Evolutionary conservation across 2,888 invertebrate genomes (phyloP).

Genomic region (Eubasilissa splendida): DNA sequence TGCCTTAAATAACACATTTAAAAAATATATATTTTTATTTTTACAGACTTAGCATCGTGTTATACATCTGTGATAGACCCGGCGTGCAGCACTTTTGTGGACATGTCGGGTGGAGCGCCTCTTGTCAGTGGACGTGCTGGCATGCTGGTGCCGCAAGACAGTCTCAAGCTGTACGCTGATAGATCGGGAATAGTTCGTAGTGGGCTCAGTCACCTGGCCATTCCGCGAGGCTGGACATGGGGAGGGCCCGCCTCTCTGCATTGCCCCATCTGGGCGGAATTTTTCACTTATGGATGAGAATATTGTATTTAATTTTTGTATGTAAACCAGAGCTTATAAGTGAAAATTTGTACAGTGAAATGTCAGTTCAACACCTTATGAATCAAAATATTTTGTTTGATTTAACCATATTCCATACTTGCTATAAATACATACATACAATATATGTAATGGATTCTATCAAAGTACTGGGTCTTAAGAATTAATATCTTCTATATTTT

Average conservation of each 20-base stretch:
- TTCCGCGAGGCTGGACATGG: constrained; percentile 89
- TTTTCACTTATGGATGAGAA: constrained; percentile 62
- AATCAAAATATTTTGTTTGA: too few species aligned
- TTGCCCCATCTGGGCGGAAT: constrained; percentile 85
- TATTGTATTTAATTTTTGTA: not conserved
- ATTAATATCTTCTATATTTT: too few species aligned
- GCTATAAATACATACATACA: too few species aligned
- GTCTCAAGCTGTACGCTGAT: constrained; percentile 32
- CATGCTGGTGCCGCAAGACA: constrained; percentile 49
- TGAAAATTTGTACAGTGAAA: too few species aligned
- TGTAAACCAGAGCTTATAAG: too few species aligned
- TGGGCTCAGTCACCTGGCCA: constrained; percentile 83
- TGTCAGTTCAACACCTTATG: too few species aligned
- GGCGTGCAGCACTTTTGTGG: constrained; percentile 50
- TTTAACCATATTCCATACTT: too few species aligned
- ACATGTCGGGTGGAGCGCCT: constrained; percentile 34
- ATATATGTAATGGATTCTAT: too few species aligned
- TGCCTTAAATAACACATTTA: not conserved
- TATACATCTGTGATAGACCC: constrained; percentile 56
- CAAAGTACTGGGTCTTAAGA: too few species aligned
- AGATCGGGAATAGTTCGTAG: constrained; percentile 77
- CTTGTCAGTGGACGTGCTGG: constrained; percentile 36
- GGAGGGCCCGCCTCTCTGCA: constrained; percentile 83
- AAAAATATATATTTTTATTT: not conserved
- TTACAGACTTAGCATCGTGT: constrained; percentile 55